These are phyloP conservation scores for Eupithecia subfuscata DNA, from an alignment of 2,888 invertebrate species.

Conservation along the genomic window DNA sequence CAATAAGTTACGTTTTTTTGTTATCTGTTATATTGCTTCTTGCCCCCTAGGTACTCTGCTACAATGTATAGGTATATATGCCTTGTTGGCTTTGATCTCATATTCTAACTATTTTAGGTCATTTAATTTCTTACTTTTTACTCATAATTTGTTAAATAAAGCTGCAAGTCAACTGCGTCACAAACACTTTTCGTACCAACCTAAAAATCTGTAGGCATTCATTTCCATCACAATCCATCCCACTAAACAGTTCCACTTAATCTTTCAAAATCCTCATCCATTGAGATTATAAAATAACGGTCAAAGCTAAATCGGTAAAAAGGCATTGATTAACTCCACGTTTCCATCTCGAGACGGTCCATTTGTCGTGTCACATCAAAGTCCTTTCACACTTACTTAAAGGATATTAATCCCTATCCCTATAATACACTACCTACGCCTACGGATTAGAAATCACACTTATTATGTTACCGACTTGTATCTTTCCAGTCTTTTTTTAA, in stretches of 20 bases:
- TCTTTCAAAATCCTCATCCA: conserved; percentile 28
- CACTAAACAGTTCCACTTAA: neutral
- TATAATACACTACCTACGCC: conserved; percentile 49
- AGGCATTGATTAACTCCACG: conserved; percentile 43
- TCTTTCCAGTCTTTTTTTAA: neutral
- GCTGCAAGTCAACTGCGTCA: neutral
- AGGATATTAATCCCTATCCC: conserved; percentile 64
- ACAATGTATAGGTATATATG: too few species aligned
- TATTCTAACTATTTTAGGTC: neutral
- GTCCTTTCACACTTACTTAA: conserved; percentile 63
- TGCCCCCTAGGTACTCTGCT: neutral
- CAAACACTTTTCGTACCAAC: neutral
- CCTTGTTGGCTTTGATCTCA: too few species aligned
- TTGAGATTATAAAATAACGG: conserved; percentile 41
- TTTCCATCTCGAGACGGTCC: conserved; percentile 47
- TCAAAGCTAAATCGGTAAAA: conserved; percentile 23
- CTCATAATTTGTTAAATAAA: neutral
- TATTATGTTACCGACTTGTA: conserved; percentile 39
- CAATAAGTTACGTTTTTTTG: neutral
- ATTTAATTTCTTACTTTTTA: neutral
- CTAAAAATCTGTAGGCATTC: neutral
- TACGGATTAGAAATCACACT: conserved; percentile 54
- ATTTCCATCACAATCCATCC: conserved; percentile 5
- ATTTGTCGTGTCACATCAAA: conserved; percentile 71
- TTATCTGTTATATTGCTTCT: neutral